These are phyloP conservation scores for Tupaia chinensis DNA, from an alignment of 2,113 vertebrate genomes.

Conservation along the genomic window DNA sequence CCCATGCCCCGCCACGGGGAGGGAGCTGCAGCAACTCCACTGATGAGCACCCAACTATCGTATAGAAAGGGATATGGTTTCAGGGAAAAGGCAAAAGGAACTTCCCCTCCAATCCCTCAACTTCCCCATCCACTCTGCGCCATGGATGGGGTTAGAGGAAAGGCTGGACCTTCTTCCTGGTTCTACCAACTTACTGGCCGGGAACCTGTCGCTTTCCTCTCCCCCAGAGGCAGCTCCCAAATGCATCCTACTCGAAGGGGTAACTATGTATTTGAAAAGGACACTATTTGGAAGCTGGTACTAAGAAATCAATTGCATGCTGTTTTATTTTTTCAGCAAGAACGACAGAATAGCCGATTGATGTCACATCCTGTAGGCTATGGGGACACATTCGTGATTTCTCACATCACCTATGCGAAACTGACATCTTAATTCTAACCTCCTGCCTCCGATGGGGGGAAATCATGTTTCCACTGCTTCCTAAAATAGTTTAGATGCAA, in stretches of 20 bases:
- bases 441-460: neutral
- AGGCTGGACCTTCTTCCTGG: neutral
- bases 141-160: accelerated
- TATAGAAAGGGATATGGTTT: neutral
- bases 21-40: neutral
- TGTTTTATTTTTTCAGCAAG: neutral
- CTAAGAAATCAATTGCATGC: neutral
- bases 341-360: neutral
- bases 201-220: neutral
- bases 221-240: neutral
- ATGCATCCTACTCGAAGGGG: neutral
- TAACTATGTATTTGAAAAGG: neutral
- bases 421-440: constrained; percentile 47
- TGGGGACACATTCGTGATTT: neutral
- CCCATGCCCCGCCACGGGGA: no score
- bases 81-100: neutral
- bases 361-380: neutral
- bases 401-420: neutral
- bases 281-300: neutral
- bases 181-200: neutral
- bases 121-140: neutral
- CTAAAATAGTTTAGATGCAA: constrained; percentile 33
- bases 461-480: neutral
- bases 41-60: neutral
- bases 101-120: neutral